A percentile compares a stretch with the other conserved stretches of the same genome.
Evolutionary conservation across 2,797 vertebrate genomes (phyloP).

Genomic region (Hephaestus fuliginosus): DNA sequence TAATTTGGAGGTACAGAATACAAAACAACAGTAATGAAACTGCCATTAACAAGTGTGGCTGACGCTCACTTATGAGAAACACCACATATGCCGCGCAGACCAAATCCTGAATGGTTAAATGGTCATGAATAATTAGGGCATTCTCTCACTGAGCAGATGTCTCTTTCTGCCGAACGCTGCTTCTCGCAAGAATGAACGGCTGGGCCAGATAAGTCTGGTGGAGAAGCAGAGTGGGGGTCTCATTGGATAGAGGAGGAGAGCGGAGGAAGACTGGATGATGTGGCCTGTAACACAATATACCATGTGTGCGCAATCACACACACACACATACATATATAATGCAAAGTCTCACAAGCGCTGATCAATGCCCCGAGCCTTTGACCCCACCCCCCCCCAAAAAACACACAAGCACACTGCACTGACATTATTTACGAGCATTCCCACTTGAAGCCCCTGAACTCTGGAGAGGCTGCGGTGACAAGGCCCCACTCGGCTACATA

Average conservation of each 20-base stretch:
- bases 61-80: slow-evolving; percentile 80
- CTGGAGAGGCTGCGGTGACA: slow-evolving; percentile 46
- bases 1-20: slow-evolving; percentile 54
- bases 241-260: slow-evolving; percentile 46
- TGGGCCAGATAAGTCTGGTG: slow-evolving; percentile 74
- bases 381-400: slow-evolving; percentile 59
- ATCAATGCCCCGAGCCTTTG: slow-evolving; percentile 63
- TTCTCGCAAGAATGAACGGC: slow-evolving; percentile 79
- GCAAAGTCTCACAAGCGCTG: slow-evolving; percentile 56
- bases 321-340: slow-evolving; percentile 57
- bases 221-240: slow-evolving; percentile 62
- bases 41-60: slow-evolving; percentile 78
- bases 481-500: slow-evolving; percentile 59
- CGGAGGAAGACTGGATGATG: slow-evolving; percentile 52
- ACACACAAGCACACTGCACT: slow-evolving; percentile 54
- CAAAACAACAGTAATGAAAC: slow-evolving; percentile 64
- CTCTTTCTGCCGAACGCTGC: slow-evolving; percentile 82
- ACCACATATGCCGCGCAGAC: slow-evolving; percentile 83
- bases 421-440: slow-evolving; percentile 74
- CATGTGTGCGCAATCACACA: slow-evolving; percentile 65
- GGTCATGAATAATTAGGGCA: slow-evolving; percentile 90
- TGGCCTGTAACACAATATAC: slow-evolving; percentile 69
- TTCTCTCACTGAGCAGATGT: slow-evolving; percentile 87
- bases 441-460: slow-evolving; percentile 68
- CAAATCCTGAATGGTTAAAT: slow-evolving; percentile 87